Evolutionary conservation across 2,888 invertebrate genomes (phyloP), one percentile per base, ranked within the genome.

Genomic region (Heliconius erato): DNA sequence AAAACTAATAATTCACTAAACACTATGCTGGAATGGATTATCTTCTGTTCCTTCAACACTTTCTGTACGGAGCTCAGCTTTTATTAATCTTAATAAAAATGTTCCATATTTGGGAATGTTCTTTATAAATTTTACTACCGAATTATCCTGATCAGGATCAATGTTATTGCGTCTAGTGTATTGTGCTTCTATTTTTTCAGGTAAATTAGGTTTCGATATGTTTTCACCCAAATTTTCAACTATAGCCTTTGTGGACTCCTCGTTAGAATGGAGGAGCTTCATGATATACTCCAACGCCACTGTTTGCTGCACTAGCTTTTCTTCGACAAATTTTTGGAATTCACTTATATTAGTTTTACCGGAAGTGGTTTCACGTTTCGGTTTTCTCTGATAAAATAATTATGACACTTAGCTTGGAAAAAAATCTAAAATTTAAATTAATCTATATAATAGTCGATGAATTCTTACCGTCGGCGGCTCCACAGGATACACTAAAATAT

Each of bases 281-380:
- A 92, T 80, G 28, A 95, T 85, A 79, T 91, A 88, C 76, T 93
- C 92, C 80, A 94, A 87, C 0, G 91, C 92, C 88, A 92, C 91
- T 19, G 89, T 89, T 54, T 94, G 93, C 80, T 93, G 88, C 68
- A 90, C 87, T 63, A 94, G 84, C 81, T 91, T 92, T 9, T 93
- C 91, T 85, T 92, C 91, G 26, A 94, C 85, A 82, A 91, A 92
- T 12, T 89, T 85, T 44, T 83, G 85, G 35, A 90, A 88, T 77
- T 87, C 81, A 35, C 74, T 84, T 80, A 86, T 79, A 84, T 85
- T 84, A 74, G 79, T 81, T 82, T 83, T 84, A 79, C 16, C 69
- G 7, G 59, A n/a, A 59, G 86, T 71, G 7, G 85, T 84, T 79
- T 91, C 89, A 28, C 90, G 90, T 84, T 91, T 91, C 86, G 79